phyloP scores from a whole-genome alignment of 2,888 invertebrate genomes.

The Cosmia trapezina region DNA sequence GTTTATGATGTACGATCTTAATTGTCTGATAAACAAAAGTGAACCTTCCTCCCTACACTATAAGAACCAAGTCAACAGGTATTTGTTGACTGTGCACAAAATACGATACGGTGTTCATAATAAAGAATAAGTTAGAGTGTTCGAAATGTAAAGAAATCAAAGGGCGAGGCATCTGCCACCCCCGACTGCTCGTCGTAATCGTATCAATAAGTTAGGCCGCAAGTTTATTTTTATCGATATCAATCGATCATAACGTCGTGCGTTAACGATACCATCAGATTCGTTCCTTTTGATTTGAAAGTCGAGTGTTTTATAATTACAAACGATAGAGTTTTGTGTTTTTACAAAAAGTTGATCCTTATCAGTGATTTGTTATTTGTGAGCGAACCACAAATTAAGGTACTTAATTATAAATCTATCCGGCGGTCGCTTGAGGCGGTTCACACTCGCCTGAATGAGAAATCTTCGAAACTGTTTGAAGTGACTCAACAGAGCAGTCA shows the following conservation, averaged over 20 bases:
- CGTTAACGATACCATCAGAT: conserved; percentile 60
- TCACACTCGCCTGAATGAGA: conserved; percentile 58
- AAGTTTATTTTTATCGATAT: conserved; percentile 73
- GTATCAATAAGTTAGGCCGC: conserved; percentile 74
- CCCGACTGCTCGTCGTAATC: conserved; percentile 78
- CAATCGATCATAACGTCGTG: conserved; percentile 75
- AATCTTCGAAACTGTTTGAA: conserved; percentile 40
- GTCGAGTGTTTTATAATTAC: conserved; percentile 63
- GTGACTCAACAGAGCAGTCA: conserved; percentile 22
- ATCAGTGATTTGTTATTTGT: conserved; percentile 69
- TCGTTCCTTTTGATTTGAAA: conserved; percentile 60
- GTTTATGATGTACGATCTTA: conserved; percentile 73
- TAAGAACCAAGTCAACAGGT: conserved; percentile 29
- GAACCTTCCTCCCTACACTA: conserved; percentile 38
- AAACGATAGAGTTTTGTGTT: conserved; percentile 57
- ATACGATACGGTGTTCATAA: conserved; percentile 69
- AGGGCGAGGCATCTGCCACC: conserved; percentile 80
- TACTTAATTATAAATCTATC: conserved; percentile 64
- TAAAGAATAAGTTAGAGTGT: conserved; percentile 71
- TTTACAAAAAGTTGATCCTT: conserved; percentile 56
- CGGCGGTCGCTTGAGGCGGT: conserved; percentile 56
- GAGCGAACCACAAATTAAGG: conserved; percentile 66
- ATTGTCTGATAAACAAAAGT: conserved; percentile 37
- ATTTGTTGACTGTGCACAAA: conserved; percentile 35
- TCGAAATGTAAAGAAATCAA: conserved; percentile 69